Evolutionary conservation across 2,797 vertebrate species (phyloP), one percentile per base, ranked within the genome.

Genomic region (Orientallactaga sibirica): DNA sequence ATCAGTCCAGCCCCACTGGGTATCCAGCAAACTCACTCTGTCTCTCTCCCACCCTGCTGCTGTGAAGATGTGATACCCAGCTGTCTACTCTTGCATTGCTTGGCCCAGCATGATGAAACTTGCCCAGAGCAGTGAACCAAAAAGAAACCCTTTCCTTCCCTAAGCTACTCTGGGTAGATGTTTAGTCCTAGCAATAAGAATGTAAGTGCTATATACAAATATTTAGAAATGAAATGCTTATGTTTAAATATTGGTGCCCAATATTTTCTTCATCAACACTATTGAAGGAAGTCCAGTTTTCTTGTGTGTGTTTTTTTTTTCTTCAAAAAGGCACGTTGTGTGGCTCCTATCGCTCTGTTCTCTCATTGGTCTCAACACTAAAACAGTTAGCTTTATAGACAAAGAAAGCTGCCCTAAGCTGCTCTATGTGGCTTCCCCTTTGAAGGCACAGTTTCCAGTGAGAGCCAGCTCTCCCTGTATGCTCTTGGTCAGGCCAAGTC

Each of bases 231-330:
- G 14, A 86, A 82, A 61, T 74, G 33, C 37, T 73, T 83, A 16
- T 55, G 33, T 74, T 74, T 82, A 93, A 87, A 68, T 88, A 76
- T 82, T 95, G 89, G 33, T 3, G 74, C 67, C 55, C 52, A 48
- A 16, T 85, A 61, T 73, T 88, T 79, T 73, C 55, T 67, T 86
- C 67, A 82, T 85, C 81, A 43, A 33, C 27, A 61, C 70, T 70
- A 82, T 24, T 33, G 41, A 94, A 68, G 24, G 5, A 82, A 43
- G 24, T 22, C 29, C 33, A 58, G 2, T 24, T 74, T 88, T 55
- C 3, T 55, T 58, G 55, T 58, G 55, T 58, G 3, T 58, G 3
- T 10, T 48, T 10, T 14, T 58, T 58, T 58, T 14, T 58, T 2
- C 90, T 81, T 74, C 55, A 91, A 88, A 67, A 29, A 37, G 27